A percentile compares a stretch with the other conserved stretches of the same genome.
Evolutionary conservation across 2,888 invertebrate species (phyloP).

Genomic region (Dasysyrphus tricinctus): DNA sequence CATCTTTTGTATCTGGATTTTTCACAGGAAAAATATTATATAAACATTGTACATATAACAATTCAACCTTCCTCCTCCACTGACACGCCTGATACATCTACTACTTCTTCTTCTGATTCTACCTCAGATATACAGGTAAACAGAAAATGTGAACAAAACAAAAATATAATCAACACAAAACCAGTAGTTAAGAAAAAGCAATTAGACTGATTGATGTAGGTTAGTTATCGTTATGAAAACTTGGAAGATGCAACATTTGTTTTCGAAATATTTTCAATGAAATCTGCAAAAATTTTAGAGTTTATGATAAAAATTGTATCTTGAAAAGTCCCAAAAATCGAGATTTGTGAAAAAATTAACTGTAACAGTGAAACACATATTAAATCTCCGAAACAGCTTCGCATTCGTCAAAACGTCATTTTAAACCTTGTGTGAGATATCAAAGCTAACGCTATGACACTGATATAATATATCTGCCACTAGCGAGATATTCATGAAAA

Average conservation of each 20-base stretch:
- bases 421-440: too few species aligned
- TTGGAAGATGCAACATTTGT: background rate
- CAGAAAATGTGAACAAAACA: slow-evolving; percentile 41
- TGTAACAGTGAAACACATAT: too few species aligned
- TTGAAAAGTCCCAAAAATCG: background rate
- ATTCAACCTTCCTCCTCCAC: slow-evolving; percentile 78
- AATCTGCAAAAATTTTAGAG: background rate
- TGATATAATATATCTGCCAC: too few species aligned
- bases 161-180: slow-evolving; percentile 7
- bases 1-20: slow-evolving; percentile 74
- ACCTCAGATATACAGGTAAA: slow-evolving; percentile 74
- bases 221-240: background rate
- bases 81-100: slow-evolving; percentile 75
- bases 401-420: too few species aligned
- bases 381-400: too few species aligned
- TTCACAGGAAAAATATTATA: slow-evolving; percentile 80
- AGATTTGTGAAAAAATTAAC: too few species aligned
- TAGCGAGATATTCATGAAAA: too few species aligned
- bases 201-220: background rate
- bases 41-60: slow-evolving; percentile 82
- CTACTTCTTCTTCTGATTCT: slow-evolving; percentile 69
- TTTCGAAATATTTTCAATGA: background rate
- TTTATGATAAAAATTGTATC: background rate
- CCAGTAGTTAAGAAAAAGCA: slow-evolving; percentile 45
- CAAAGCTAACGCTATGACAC: too few species aligned